Evolutionary conservation across 2,888 invertebrate genomes (phyloP).

Genomic region (Yponomeuta malinellus): DNA sequence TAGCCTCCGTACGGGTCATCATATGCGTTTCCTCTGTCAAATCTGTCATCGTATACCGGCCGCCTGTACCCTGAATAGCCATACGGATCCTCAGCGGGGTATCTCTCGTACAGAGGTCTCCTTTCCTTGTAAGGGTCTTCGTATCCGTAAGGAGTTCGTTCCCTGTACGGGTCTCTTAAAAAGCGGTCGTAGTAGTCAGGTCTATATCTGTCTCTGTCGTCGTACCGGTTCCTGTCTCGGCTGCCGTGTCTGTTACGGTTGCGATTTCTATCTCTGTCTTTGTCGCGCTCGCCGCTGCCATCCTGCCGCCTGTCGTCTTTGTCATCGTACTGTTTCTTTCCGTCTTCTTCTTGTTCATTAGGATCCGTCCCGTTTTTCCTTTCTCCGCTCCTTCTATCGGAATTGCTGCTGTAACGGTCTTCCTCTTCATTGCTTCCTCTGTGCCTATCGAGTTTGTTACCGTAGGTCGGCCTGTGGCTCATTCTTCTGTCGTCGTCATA

Average conservation of each 20-base stretch:
- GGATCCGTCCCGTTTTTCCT: conserved; percentile 41
- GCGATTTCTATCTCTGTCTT: conserved; percentile 31
- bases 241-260: conserved; percentile 28
- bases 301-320: conserved; percentile 32
- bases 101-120: conserved; percentile 50
- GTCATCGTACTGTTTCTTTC: conserved; percentile 43
- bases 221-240: conserved; percentile 44
- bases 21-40: conserved; percentile 38
- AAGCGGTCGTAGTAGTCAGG: conserved; percentile 64
- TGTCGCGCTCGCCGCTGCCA: conserved; percentile 30
- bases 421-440: conserved; percentile 29
- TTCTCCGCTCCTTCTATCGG: conserved; percentile 35
- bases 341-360: conserved; percentile 43
- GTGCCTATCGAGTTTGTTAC: conserved; percentile 51
- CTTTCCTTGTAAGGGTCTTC: conserved; percentile 51
- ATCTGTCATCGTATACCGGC: conserved; percentile 41
- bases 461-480: conserved; percentile 49
- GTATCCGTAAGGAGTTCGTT: conserved; percentile 44
- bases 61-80: conserved; percentile 41
- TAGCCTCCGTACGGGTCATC: conserved; percentile 55
- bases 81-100: conserved; percentile 39
- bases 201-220: conserved; percentile 59
- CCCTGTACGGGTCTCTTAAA: conserved; percentile 55
- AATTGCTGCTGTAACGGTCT: conserved; percentile 27
- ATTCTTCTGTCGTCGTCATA: conserved; percentile 38